phyloP scores from a whole-genome alignment of 2,113 vertebrate genomes.

The Xiphorhynchus elegans region DNA sequence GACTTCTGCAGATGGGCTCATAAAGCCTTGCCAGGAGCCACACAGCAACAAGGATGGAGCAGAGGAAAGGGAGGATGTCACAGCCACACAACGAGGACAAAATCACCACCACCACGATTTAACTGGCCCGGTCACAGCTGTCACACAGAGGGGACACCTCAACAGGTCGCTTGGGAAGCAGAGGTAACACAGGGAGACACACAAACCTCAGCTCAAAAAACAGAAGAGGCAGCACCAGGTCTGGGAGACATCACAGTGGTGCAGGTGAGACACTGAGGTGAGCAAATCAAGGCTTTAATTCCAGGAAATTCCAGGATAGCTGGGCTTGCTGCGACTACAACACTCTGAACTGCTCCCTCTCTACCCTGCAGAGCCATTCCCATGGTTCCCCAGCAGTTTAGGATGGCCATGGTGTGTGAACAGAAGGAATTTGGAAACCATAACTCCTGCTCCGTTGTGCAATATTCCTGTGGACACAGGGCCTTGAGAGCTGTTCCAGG shows the following conservation, averaged over 20 bases:
- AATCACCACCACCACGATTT: rapidly evolving
- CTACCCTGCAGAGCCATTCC: rapidly evolving
- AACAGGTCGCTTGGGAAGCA: background rate
- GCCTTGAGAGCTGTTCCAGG: background rate
- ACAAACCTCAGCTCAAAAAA: background rate
- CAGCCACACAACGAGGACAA: rapidly evolving
- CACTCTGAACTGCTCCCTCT: rapidly evolving
- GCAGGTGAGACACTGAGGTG: background rate
- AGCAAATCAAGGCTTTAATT: rapidly evolving
- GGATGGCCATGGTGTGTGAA: background rate
- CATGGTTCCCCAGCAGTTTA: rapidly evolving
- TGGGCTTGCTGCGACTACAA: rapidly evolving
- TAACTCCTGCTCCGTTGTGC: background rate
- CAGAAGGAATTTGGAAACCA: background rate
- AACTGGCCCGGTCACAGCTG: background rate
- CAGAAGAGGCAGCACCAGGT: background rate
- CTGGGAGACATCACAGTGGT: background rate
- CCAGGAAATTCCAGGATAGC: background rate
- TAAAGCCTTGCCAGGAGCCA: background rate
- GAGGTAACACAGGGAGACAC: no score
- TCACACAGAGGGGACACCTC: background rate
- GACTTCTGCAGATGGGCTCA: conserved; percentile 23
- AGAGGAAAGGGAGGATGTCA: background rate
- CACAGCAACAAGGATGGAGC: background rate
- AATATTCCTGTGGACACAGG: background rate